These are phyloP conservation scores for Parascotia fuliginaria DNA, from an alignment of 2,888 invertebrate genomes.

Conservation along the genomic window DNA sequence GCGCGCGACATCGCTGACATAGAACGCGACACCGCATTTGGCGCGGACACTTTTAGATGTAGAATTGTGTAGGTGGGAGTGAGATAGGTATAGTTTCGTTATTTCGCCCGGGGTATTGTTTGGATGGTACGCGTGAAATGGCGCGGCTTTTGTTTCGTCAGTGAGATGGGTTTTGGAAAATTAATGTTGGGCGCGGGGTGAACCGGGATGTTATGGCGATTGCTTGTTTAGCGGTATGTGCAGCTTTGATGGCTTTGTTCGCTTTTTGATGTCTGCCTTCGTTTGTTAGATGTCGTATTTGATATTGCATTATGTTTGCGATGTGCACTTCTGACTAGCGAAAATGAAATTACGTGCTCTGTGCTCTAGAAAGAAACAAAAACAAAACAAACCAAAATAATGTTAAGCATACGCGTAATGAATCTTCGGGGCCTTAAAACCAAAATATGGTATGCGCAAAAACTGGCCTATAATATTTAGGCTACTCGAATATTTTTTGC, in stretches of 20 bases:
- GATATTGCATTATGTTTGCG: constrained; percentile 7
- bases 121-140: constrained; percentile 82
- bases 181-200: constrained; percentile 75
- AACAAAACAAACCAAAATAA: too few relatives aligned
- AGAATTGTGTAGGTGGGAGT: constrained; percentile 46
- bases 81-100: constrained; percentile 65
- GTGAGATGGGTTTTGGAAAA: constrained; percentile 78
- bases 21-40: constrained; percentile 67
- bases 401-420: too few relatives aligned
- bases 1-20: constrained; percentile 67
- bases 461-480: too few relatives aligned
- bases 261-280: constrained; percentile 32
- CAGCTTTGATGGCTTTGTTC: constrained; percentile 32
- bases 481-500: too few relatives aligned
- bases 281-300: constrained; percentile 17
- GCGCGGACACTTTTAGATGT: constrained; percentile 57
- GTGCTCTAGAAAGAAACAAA: too few relatives aligned
- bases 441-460: too few relatives aligned
- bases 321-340: neutral
- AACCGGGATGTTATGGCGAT: constrained; percentile 71
- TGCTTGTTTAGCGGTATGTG: constrained; percentile 69
- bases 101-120: constrained; percentile 70
- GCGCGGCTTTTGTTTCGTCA: constrained; percentile 74
- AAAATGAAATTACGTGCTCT: too few relatives aligned
- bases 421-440: too few relatives aligned